phyloP scores from a whole-genome alignment of 2,888 invertebrate genomes.

The Leptopterna dolabrata region DNA sequence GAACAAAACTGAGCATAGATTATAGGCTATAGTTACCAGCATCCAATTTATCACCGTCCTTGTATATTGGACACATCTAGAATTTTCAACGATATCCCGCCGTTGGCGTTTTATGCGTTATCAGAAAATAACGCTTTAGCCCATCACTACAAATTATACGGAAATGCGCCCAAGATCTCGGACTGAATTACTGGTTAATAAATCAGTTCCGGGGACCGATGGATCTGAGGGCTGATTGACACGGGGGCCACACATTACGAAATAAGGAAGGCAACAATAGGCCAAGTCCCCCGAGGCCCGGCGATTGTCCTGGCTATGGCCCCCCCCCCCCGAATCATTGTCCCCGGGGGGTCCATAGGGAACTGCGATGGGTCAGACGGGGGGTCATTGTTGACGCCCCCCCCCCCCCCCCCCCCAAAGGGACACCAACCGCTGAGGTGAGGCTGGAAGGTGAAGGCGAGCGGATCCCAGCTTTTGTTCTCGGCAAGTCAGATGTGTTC shows the following conservation, averaged over 20 bases:
- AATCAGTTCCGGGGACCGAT: background rate
- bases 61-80: background rate
- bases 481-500: conserved; percentile 11
- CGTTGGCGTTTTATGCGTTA: background rate
- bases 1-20: background rate
- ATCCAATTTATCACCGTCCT: conserved; percentile 9
- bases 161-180: no score
- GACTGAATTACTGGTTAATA: background rate
- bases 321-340: conserved; percentile 1
- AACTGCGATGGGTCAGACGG: background rate
- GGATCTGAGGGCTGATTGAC: background rate
- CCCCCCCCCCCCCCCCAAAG: no score
- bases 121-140: background rate
- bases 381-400: background rate
- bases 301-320: background rate
- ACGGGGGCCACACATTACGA: background rate
- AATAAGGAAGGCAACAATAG: conserved; percentile 13
- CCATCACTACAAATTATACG: no score
- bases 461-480: background rate
- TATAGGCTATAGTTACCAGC: background rate
- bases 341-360: background rate
- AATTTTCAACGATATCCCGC: background rate
- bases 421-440: background rate
- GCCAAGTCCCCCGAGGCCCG: background rate
- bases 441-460: background rate